phyloP scores from a whole-genome alignment of 2,797 vertebrate genomes.

The Tapirus indicus region DNA sequence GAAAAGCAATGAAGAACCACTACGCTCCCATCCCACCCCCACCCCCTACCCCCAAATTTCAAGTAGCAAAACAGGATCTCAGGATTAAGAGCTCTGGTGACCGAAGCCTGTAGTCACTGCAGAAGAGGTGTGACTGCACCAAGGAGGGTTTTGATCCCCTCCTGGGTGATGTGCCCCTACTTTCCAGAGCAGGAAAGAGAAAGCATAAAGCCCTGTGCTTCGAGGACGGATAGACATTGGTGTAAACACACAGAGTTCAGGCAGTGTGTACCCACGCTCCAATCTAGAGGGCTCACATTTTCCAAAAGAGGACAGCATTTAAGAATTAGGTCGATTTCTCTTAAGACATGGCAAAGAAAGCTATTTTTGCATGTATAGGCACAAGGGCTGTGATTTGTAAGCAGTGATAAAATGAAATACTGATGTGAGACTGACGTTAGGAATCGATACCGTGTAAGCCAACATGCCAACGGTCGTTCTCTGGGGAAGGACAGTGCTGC shows the following conservation, averaged over 20 bases:
- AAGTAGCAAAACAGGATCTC: neutral
- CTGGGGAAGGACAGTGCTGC: neutral
- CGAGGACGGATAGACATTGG: neutral
- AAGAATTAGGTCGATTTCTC: neutral
- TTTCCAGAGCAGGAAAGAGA: neutral
- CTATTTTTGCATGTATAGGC: neutral
- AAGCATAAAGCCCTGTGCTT: neutral
- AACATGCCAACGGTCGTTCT: accelerated
- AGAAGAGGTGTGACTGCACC: neutral
- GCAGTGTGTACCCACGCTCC: neutral
- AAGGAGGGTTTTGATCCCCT: neutral
- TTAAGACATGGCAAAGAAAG: neutral
- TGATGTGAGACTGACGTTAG: neutral
- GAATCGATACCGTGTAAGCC: neutral
- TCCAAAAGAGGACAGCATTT: neutral
- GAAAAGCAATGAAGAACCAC: neutral
- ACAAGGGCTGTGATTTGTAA: neutral
- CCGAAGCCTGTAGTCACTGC: neutral
- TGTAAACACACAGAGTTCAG: neutral
- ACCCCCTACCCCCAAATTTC: neutral
- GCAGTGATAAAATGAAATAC: neutral
- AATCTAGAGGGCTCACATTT: neutral
- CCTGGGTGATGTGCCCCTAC: accelerated
- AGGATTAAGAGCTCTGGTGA: neutral
- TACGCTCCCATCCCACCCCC: neutral